Percentiles rank a stretch among this genome's conserved stretches.
These are phyloP conservation scores for Trididemnum clinides DNA, from an alignment of 23 tunicate species.

Conservation along the genomic window DNA sequence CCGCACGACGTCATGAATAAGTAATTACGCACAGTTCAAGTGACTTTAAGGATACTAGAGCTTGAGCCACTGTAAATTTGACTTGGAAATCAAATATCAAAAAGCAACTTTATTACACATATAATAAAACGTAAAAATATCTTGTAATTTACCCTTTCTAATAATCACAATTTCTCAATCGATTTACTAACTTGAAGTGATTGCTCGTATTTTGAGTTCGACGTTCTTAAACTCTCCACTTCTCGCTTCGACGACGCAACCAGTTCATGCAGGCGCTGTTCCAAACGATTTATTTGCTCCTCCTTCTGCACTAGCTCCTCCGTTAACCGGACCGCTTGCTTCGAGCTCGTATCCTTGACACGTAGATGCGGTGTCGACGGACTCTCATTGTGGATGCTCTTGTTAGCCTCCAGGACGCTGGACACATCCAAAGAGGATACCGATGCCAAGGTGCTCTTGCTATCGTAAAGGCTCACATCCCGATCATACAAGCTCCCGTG, in stretches of 20 bases:
- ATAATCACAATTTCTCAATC: too few species aligned
- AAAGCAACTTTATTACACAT: too few species aligned
- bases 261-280: background rate
- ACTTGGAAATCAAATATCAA: too few species aligned
- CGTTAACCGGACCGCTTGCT: conserved; percentile 21
- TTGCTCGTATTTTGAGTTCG: conserved; percentile 19
- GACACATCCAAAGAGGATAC: conserved; percentile 84
- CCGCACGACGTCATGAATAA: too few species aligned
- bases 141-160: too few species aligned
- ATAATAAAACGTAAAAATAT: too few species aligned
- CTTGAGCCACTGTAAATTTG: too few species aligned
- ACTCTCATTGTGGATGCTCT: background rate
- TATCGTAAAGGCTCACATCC: conserved; percentile 71
- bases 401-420: background rate
- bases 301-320: conserved; percentile 48
- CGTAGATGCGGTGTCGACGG: background rate
- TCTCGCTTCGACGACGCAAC: background rate
- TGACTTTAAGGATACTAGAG: too few species aligned
- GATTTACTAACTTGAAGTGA: conserved; percentile 19
- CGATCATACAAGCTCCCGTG: conserved; percentile 44
- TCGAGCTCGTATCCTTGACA: background rate
- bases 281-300: conserved; percentile 17
- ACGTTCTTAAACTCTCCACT: conserved; percentile 17
- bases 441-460: conserved; percentile 72
- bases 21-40: too few species aligned